Base-by-base conservation (phyloP, 2,888 invertebrate species). In the Emmelina monodactyla region DNA sequence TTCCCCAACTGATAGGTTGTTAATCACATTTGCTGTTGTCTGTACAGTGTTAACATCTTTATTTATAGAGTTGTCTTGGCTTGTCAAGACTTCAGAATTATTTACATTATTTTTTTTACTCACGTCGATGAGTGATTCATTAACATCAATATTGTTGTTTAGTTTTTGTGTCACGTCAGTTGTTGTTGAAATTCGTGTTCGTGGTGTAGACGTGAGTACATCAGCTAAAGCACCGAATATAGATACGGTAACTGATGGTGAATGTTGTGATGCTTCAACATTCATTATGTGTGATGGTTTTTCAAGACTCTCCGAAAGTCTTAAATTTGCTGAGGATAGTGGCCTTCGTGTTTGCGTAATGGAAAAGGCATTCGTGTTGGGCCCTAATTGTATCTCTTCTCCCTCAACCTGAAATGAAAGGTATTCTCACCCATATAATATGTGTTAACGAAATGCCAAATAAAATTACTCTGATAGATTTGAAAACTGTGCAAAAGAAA, bases 211-310 rank as follows among this genome's bases (percentile, higher is more conserved):
- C 46, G 79, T 81, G 47, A 83, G 72, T 54, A 83, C 81, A 45
- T 83, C 83, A 58, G 83, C 81, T 60, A 83, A 56, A 58, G 83
- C 83, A 65, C 82, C 82, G 50, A 81, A 83, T 49, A 83, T 83
- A 41, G 83, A 83, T 51, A 83, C 72, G 46, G 83, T 83, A 50
- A 82, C 82, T 50, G 82, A 82, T 44, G 80, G 78, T 50, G 82
- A 82, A 55, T 82, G 79, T 44, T 82, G 67, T 52, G 81, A 76
- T 40, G 82, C 82, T 59, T 83, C 83, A 56, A 83, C 82, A 53
- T 76, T 81, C 64, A 82, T 75, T 40, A 78, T 55, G 45, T 73
- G 79, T 56, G 69, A 68, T 37, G 72, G 58, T 61, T 78, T 76
- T 44, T 62, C 55, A 47, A 76, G 56, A 62, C 76, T 79, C 55